Evolutionary conservation across 2,797 vertebrate genomes (phyloP).

Genomic region (Liparis tanakae): DNA sequence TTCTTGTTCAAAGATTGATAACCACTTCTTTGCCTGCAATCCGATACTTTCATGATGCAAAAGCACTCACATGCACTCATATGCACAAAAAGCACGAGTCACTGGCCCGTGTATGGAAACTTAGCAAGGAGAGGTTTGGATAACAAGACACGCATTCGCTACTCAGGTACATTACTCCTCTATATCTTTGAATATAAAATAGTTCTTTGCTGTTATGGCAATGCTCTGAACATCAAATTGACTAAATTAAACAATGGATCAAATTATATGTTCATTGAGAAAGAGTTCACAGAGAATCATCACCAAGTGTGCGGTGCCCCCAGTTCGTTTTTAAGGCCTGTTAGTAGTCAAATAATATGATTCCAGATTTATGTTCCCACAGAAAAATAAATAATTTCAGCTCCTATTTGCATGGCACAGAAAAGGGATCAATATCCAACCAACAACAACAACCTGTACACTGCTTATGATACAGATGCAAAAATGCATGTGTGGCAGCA

Average conservation of each 20-base stretch:
- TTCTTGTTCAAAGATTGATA: background rate
- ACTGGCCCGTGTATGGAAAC: too few species aligned
- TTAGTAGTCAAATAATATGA: conserved; percentile 4
- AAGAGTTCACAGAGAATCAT: background rate
- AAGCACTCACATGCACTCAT: background rate
- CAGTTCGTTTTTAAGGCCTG: background rate
- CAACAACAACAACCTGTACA: background rate
- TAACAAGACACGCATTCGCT: background rate
- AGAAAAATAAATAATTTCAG: background rate
- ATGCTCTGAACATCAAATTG: background rate
- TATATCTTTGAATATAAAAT: background rate
- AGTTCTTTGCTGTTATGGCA: background rate
- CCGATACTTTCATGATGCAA: background rate
- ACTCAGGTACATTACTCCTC: background rate
- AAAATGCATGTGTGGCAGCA: conserved; percentile 5
- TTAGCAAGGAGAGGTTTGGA: too few species aligned
- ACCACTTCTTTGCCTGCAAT: background rate
- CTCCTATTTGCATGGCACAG: background rate
- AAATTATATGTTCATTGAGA: background rate
- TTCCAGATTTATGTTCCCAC: background rate
- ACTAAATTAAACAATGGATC: background rate
- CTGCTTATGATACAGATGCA: background rate
- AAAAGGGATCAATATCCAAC: background rate
- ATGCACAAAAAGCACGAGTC: background rate
- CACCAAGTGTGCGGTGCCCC: too few species aligned